These are phyloP conservation scores for Leptocoma aspasia DNA, from an alignment of 2,113 vertebrate species.

Conservation along the genomic window DNA sequence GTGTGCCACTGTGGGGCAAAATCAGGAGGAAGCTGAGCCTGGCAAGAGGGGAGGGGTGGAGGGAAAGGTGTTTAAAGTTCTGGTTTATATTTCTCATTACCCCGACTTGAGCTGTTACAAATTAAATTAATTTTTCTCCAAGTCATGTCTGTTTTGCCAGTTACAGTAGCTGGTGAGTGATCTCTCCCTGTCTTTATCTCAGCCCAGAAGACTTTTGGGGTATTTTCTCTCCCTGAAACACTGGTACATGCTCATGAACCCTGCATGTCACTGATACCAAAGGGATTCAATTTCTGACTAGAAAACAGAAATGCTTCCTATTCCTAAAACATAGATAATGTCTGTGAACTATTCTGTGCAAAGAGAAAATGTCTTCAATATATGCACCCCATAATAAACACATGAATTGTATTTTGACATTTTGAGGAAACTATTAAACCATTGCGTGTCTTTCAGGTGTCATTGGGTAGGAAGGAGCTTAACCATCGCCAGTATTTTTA, in stretches of 20 bases:
- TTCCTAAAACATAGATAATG: background rate
- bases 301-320: background rate
- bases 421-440: background rate
- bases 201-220: background rate
- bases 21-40: background rate
- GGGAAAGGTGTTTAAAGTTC: background rate
- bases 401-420: background rate
- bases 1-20: background rate
- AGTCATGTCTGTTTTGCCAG: background rate
- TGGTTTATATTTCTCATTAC: background rate
- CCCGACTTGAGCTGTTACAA: background rate
- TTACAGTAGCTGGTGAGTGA: background rate
- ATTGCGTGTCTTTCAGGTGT: background rate
- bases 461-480: background rate
- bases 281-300: background rate
- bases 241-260: background rate
- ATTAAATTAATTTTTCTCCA: background rate
- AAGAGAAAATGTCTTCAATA: background rate
- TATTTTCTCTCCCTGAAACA: background rate
- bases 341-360: background rate
- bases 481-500: background rate
- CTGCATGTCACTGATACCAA: background rate
- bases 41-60: background rate
- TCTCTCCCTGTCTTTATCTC: background rate
- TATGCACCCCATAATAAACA: background rate